Percentiles rank a stretch among this genome's conserved stretches.
Evolutionary conservation across 1,140 invertebrate genomes (phyloP).

Genomic region (Atta cephalotes): DNA sequence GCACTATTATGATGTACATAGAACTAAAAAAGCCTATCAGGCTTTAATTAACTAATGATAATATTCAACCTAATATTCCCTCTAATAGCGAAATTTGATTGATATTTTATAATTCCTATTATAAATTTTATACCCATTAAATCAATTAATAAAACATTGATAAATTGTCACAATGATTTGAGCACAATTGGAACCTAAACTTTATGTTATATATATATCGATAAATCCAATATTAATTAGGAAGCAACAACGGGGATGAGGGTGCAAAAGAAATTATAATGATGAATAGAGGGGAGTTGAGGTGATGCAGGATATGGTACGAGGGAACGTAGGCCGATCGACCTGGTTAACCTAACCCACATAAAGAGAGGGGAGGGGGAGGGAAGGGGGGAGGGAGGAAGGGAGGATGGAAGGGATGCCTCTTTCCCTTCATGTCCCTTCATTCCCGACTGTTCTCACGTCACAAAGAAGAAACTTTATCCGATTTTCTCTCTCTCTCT

Average conservation of each 20-base stretch:
- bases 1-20: not conserved
- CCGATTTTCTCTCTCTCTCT: constrained; percentile 34
- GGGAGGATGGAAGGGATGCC: not conserved
- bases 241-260: constrained; percentile 20
- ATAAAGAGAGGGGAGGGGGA: constrained; percentile 3
- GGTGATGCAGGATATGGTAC: constrained; percentile 40
- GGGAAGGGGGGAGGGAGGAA: not conserved
- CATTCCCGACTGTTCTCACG: constrained; percentile 33
- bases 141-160: not conserved
- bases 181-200: not conserved
- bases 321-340: constrained; percentile 56
- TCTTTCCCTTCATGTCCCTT: constrained; percentile 10
- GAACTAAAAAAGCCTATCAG: not conserved
- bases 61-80: not conserved
- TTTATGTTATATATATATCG: constrained; percentile 24
- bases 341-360: constrained; percentile 62
- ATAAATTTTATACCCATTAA: too few relatives aligned
- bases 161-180: not conserved
- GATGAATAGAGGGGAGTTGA: constrained; percentile 26
- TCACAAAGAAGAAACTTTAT: constrained; percentile 58
- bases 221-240: constrained; percentile 13
- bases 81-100: not conserved
- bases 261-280: constrained; percentile 36
- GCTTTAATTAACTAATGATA: not conserved
- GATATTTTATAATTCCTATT: not conserved